A percentile compares a stretch with the other conserved stretches of the same genome.
phyloP scores from a whole-genome alignment of 1,140 invertebrate species.

The Phymastichus coffea region DNA sequence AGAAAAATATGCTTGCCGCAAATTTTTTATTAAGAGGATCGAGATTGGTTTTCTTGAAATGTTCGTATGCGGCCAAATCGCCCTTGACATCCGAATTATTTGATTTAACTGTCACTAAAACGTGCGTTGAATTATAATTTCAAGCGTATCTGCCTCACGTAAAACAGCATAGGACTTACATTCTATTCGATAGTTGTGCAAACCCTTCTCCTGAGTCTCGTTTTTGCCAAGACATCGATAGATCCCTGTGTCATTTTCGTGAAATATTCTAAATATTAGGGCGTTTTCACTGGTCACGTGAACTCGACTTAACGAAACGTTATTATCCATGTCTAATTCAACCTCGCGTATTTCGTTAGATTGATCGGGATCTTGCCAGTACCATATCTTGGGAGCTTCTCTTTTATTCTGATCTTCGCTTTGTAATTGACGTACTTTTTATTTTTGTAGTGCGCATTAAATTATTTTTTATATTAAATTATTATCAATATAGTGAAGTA shows the following conservation, averaged over 20 bases:
- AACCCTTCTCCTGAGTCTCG: slow-evolving; percentile 44
- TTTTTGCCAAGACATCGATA: slow-evolving; percentile 55
- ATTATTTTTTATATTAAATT: not conserved
- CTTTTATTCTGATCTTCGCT: slow-evolving; percentile 12
- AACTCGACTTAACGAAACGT: slow-evolving; percentile 49
- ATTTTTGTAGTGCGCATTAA: slow-evolving; percentile 26
- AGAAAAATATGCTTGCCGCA: slow-evolving; percentile 35
- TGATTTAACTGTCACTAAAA: slow-evolving; percentile 42
- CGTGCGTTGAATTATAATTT: slow-evolving; percentile 5
- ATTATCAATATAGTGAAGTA: not conserved
- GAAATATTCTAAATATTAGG: slow-evolving; percentile 50
- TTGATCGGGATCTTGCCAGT: slow-evolving; percentile 50
- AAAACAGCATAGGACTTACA: slow-evolving; percentile 36
- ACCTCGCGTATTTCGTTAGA: slow-evolving; percentile 45
- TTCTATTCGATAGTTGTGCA: slow-evolving; percentile 59
- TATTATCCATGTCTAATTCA: slow-evolving; percentile 54
- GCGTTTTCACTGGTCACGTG: slow-evolving; percentile 49
- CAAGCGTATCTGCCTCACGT: too few relatives aligned
- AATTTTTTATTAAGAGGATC: slow-evolving; percentile 44
- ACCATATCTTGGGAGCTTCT: slow-evolving; percentile 56
- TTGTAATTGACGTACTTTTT: slow-evolving; percentile 31
- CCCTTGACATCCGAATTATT: slow-evolving; percentile 23
- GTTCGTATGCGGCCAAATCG: slow-evolving; percentile 47
- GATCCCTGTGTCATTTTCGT: slow-evolving; percentile 48
- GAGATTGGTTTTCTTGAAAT: slow-evolving; percentile 54